These are phyloP conservation scores for Eurytemora carolleeae DNA, from an alignment of 1,140 invertebrate genomes.

Conservation along the genomic window DNA sequence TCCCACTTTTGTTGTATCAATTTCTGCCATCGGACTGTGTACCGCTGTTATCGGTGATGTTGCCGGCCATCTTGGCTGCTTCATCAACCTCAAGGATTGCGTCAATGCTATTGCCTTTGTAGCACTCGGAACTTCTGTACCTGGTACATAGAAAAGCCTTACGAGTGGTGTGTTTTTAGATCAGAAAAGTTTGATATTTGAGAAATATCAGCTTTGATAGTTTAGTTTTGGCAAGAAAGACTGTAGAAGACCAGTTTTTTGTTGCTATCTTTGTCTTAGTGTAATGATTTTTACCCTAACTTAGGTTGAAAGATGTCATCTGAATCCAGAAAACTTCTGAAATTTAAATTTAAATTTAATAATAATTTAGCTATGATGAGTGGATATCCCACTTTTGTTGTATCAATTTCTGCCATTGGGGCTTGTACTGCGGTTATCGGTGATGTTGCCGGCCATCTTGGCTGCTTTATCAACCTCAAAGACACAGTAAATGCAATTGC, in stretches of 20 bases:
- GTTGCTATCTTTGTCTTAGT: too few species aligned
- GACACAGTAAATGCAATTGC: constrained; percentile 44
- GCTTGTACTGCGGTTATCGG: constrained; percentile 43
- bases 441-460: constrained; percentile 41
- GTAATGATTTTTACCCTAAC: too few species aligned
- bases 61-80: constrained; percentile 43
- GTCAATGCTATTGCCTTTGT: constrained; percentile 46
- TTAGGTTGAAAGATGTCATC: too few species aligned
- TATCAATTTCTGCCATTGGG: constrained; percentile 39
- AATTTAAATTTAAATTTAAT: too few species aligned
- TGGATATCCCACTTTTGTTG: constrained; percentile 42
- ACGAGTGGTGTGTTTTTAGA: too few species aligned
- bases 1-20: constrained; percentile 38
- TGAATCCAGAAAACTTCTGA: too few species aligned
- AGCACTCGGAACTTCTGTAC: constrained; percentile 40
- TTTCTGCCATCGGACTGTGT: constrained; percentile 39
- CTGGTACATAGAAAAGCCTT: too few species aligned
- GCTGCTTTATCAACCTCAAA: constrained; percentile 42
- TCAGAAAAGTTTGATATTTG: too few species aligned
- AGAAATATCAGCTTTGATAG: too few species aligned
- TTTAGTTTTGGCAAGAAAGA: too few species aligned
- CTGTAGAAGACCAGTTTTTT: too few species aligned
- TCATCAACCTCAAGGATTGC: constrained; percentile 39
- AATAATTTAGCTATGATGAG: background rate
- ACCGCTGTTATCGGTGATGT: constrained; percentile 45